Evolutionary conservation across 2,888 invertebrate species (phyloP).

Genomic region (Magallana nippona): DNA sequence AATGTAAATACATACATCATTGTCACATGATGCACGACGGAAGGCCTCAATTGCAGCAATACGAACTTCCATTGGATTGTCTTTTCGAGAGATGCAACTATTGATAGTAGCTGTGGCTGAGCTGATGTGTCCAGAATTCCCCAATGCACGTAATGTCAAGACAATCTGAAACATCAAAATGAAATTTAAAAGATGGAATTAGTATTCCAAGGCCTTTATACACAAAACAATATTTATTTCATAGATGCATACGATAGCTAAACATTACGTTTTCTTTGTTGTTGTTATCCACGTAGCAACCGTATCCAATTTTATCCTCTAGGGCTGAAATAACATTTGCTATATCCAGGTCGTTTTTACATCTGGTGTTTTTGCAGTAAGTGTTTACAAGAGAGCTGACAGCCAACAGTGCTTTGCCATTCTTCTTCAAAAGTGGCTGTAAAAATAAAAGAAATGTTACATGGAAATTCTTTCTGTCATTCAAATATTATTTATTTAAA

Average conservation of each 20-base stretch:
- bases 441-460: conserved; percentile 44
- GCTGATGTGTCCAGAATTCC: conserved; percentile 89
- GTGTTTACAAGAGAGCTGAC: conserved; percentile 87
- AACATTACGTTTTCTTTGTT: conserved; percentile 57
- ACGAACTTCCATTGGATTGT: conserved; percentile 86
- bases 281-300: conserved; percentile 62
- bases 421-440: conserved; percentile 80
- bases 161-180: conserved; percentile 80
- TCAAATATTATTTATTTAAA: not conserved
- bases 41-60: conserved; percentile 91
- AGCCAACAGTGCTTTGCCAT: conserved; percentile 85
- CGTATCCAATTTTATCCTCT: conserved; percentile 60
- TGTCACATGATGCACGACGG: conserved; percentile 86
- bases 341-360: conserved; percentile 76
- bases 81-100: conserved; percentile 80
- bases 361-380: conserved; percentile 83
- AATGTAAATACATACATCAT: conserved; percentile 68
- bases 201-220: not conserved
- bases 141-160: conserved; percentile 90
- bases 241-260: not conserved
- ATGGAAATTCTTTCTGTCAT: not conserved
- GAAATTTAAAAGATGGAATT: not conserved
- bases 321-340: conserved; percentile 71
- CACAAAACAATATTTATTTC: not conserved
- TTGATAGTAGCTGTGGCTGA: conserved; percentile 67